Percentiles rank a stretch among this genome's conserved stretches.
Evolutionary conservation across 2,113 vertebrate genomes (phyloP).

Genomic region (Rhabdomys dilectus): DNA sequence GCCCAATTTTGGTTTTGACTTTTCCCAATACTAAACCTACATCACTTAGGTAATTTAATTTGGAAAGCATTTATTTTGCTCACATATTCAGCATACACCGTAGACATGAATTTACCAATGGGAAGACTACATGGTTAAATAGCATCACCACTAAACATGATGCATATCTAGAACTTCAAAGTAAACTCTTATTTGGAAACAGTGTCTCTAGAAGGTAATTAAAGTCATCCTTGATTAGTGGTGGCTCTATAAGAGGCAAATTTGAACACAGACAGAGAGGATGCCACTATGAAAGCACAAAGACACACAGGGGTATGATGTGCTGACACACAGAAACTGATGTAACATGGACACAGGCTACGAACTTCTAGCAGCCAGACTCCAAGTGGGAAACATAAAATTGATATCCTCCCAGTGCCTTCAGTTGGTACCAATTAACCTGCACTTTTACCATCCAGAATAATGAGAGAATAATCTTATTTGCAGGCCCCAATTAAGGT

Average conservation of each 20-base stretch:
- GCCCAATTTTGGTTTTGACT: background rate
- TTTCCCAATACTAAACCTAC: background rate
- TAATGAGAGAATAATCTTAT: background rate
- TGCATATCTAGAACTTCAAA: background rate
- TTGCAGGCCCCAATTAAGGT: background rate
- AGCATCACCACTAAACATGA: background rate
- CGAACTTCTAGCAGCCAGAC: background rate
- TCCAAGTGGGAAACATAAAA: background rate
- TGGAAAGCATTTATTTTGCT: conserved; percentile 6
- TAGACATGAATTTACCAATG: background rate
- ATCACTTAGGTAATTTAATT: background rate
- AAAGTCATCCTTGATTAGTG: background rate
- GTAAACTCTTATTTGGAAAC: background rate
- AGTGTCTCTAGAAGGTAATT: background rate
- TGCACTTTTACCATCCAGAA: background rate
- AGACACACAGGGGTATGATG: rapidly evolving
- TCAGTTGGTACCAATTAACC: background rate
- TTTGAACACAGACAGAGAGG: background rate
- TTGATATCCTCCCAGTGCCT: background rate
- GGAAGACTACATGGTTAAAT: background rate
- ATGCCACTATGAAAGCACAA: background rate
- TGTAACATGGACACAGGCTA: background rate
- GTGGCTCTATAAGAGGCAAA: background rate
- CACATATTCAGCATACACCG: background rate
- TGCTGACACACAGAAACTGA: background rate